phyloP scores from a whole-genome alignment of 1,140 invertebrate species.

The Microplitis demolitor region DNA sequence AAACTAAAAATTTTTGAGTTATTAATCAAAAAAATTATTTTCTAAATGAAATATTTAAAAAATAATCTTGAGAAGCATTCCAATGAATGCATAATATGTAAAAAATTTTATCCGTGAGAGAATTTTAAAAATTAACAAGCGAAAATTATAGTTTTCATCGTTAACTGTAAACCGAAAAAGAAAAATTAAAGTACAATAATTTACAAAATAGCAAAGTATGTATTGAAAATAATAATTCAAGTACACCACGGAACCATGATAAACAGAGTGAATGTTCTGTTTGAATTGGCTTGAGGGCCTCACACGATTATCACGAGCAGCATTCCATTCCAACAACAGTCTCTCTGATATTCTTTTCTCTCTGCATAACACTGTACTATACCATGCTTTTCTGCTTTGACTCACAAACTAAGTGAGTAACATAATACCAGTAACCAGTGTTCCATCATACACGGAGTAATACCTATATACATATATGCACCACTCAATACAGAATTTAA shows the following conservation, averaged over 20 bases:
- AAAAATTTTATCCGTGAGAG: no score
- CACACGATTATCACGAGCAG: conserved; percentile 5
- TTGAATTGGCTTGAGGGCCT: not conserved
- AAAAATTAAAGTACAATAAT: no score
- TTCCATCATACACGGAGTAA: not conserved
- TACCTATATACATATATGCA: not conserved
- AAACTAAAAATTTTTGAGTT: no score
- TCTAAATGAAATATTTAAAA: no score
- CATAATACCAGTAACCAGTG: not conserved
- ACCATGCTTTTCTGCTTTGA: conserved; percentile 9
- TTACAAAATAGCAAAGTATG: no score
- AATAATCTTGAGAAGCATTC: no score
- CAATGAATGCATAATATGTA: no score
- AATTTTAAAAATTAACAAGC: no score
- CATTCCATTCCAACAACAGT: not conserved
- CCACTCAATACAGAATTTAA: not conserved
- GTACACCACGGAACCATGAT: not conserved
- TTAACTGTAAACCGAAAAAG: no score
- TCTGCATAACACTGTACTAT: not conserved
- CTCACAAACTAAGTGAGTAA: conserved; percentile 11
- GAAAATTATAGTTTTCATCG: no score
- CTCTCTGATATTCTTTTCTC: not conserved
- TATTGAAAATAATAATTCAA: no score
- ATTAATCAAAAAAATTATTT: no score
- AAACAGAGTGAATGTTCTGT: not conserved